phyloP scores from a whole-genome alignment of 23 tunicate genomes.

The Styela clava region DNA sequence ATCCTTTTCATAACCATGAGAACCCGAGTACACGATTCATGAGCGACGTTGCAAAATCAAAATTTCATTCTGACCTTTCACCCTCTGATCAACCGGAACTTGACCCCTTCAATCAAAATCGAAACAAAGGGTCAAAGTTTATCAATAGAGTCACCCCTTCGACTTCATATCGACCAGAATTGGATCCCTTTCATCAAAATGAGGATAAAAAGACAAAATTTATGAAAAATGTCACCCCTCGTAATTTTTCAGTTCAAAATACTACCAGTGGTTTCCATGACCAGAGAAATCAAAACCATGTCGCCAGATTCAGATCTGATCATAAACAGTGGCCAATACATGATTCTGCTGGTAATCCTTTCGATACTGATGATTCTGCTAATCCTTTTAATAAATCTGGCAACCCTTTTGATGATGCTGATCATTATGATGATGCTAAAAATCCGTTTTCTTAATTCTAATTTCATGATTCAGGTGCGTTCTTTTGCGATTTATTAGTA shows the following conservation, averaged over 20 bases:
- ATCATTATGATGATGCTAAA: background rate
- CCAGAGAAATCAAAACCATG: background rate
- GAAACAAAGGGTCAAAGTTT: constrained; percentile 11
- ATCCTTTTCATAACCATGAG: background rate
- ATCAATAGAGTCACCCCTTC: background rate
- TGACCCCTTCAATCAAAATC: constrained; percentile 1
- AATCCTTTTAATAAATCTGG: background rate
- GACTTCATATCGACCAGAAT: background rate
- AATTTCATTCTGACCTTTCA: background rate
- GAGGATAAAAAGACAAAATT: no score
- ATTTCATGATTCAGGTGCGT: no score
- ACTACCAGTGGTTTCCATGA: no score
- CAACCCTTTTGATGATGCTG: background rate
- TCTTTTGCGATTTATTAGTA: no score
- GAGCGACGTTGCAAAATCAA: background rate
- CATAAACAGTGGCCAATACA: background rate
- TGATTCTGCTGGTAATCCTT: background rate
- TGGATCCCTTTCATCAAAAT: no score
- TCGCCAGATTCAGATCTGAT: background rate
- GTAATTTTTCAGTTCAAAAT: background rate
- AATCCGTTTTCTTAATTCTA: background rate
- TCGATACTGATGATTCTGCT: background rate
- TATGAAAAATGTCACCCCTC: background rate
- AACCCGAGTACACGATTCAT: background rate
- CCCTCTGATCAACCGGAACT: background rate